Conservation (phyloP, 1,140 invertebrate genomes). For the Oncopodura yosiiana region DNA sequence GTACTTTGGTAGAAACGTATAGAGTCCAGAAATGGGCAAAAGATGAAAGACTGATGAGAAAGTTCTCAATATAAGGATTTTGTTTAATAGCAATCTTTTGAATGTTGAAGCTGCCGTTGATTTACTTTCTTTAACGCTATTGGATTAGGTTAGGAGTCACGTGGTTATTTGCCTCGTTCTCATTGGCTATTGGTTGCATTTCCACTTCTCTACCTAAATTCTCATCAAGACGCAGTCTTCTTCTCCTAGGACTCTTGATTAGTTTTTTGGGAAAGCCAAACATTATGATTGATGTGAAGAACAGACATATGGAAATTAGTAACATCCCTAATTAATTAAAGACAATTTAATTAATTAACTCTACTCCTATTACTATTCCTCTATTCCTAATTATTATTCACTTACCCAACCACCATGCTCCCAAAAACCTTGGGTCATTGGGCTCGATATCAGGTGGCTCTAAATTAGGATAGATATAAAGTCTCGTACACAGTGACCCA, state of each 20-base stretch:
- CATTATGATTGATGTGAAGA: slow-evolving; percentile 72
- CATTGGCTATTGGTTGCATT: background rate
- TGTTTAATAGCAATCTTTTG: slow-evolving; percentile 71
- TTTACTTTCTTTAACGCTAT: background rate
- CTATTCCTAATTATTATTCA: slow-evolving; percentile 38
- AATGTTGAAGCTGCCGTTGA: slow-evolving; percentile 47
- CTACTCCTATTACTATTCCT: slow-evolving; percentile 38
- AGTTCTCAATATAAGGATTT: slow-evolving; percentile 79
- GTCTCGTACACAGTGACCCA: slow-evolving; percentile 76
- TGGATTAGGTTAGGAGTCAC: slow-evolving; percentile 36
- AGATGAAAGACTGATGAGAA: slow-evolving; percentile 80
- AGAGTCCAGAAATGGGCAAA: slow-evolving; percentile 78
- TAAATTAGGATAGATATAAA: slow-evolving; percentile 68
- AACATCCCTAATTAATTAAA: slow-evolving; percentile 56
- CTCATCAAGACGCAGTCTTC: background rate
- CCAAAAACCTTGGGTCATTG: slow-evolving; percentile 79
- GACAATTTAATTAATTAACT: slow-evolving; percentile 66
- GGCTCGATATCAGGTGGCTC: slow-evolving; percentile 62
- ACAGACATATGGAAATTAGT: slow-evolving; percentile 64
- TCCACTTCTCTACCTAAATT: background rate
- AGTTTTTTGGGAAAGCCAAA: slow-evolving; percentile 72
- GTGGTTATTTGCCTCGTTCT: background rate
- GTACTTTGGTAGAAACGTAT: slow-evolving; percentile 89
- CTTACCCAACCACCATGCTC: slow-evolving; percentile 82
- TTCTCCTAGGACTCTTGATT: slow-evolving; percentile 35